A percentile compares a stretch with the other conserved stretches of the same genome.
Conservation (phyloP, 1,140 invertebrate genomes). For the Papilio xuthus region DNA sequence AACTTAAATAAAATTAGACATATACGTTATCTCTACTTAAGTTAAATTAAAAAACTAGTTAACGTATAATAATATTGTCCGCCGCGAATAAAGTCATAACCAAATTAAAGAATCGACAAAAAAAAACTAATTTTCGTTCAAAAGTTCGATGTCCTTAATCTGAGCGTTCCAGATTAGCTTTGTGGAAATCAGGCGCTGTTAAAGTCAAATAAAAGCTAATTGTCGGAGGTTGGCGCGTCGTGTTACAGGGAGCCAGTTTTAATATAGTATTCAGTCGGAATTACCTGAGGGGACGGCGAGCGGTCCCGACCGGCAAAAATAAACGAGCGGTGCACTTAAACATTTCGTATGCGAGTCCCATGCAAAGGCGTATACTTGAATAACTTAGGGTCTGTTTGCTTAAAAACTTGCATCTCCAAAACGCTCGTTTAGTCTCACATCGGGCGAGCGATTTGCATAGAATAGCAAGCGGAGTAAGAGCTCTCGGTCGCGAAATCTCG, state of each 20-base stretch:
- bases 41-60: too few species aligned
- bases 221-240: constrained; percentile 20
- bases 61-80: too few species aligned
- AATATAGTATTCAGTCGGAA: constrained; percentile 26
- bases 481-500: constrained; percentile 58
- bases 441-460: constrained; percentile 74
- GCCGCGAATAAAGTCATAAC: background rate
- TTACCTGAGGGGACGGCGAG: constrained; percentile 10
- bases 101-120: background rate
- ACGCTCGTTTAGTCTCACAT: constrained; percentile 68
- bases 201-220: constrained; percentile 37
- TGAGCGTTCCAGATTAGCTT: constrained; percentile 27
- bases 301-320: constrained; percentile 38
- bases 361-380: constrained; percentile 74
- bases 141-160: constrained; percentile 31
- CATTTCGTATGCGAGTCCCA: constrained; percentile 70
- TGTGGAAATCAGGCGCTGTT: constrained; percentile 32
- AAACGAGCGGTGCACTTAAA: constrained; percentile 64
- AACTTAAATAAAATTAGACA: too few species aligned
- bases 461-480: constrained; percentile 74
- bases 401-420: constrained; percentile 75
- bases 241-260: constrained; percentile 21
- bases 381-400: constrained; percentile 75
- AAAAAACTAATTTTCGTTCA: background rate
- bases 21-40: too few species aligned